Base-by-base conservation (phyloP, 2,113 vertebrate genomes). In the Pampusana beccarii region DNA sequence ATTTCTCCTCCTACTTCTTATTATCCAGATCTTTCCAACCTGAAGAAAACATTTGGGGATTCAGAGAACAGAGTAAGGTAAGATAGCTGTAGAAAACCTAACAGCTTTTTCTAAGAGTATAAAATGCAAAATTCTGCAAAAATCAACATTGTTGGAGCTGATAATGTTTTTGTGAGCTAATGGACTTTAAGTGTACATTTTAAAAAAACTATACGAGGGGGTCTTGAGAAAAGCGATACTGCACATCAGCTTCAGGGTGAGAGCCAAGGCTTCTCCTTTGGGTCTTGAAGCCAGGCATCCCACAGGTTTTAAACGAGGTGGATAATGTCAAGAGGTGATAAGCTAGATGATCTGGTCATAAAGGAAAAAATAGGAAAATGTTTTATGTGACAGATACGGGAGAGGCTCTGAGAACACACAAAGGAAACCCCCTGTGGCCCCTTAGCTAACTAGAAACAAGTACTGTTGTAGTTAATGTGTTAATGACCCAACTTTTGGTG, bases 51-150 rank as follows among this genome's bases (percentile, higher is more conserved):
- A 5, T 90, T 98, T 58, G 98, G 98, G 13, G 97, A 98, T 95
- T 97, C 98, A 16, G 97, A 98, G 90, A 97, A 98, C 21, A 95
- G 98, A 97, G 98, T 98, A 71, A 98, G 98, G 99, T 99, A 98
- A 93, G 97, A 80, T 6, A 62, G 34, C 38, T 71, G 16, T 10
- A 58, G 36, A 78, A 86, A 34, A 83, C 13, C 36, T 44, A 53
- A 87, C n/a, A 58, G 26, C 11, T 67, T 91, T 46, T 80, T 16
- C 50, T 28, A 29, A 46, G 31, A 73, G 28, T 73, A 15, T 56
- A 9, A 53, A 82, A 54, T 40, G 24, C 24, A 73, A 73, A 90
- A 62, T 65, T 50, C 18, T 72, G 48, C 10, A n/a, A 26, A 79
- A 40, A 33, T 61, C n/a, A 54, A 1, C 8, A 1, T 19, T 42